These are phyloP conservation scores for Babyrousa celebensis DNA, from an alignment of 2,797 vertebrate species.

Conservation along the genomic window DNA sequence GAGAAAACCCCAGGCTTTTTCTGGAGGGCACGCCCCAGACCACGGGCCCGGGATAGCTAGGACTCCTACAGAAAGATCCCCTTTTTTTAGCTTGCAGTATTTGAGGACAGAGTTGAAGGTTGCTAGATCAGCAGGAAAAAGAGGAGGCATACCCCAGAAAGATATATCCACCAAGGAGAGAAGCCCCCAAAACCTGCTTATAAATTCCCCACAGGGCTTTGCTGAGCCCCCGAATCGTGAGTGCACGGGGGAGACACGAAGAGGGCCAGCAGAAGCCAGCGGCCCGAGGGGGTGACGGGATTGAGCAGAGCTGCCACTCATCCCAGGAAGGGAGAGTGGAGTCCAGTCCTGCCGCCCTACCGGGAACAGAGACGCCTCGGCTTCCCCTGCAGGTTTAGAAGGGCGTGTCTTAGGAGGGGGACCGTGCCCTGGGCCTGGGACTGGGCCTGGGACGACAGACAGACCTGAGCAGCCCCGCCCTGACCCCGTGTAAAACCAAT, in stretches of 20 bases:
- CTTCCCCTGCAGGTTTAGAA: background rate
- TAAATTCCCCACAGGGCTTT: background rate
- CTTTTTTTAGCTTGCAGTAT: background rate
- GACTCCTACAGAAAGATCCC: background rate
- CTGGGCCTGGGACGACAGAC: background rate
- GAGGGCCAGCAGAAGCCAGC: background rate
- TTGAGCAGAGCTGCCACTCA: background rate
- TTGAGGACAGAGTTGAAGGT: background rate
- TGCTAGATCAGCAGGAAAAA: background rate
- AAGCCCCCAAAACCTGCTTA: background rate
- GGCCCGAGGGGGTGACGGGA: background rate
- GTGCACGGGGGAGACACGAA: background rate
- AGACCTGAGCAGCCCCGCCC: background rate
- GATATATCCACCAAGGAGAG: background rate
- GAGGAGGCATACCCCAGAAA: background rate
- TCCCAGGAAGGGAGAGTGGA: background rate
- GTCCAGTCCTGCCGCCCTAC: background rate
- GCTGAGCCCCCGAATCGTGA: background rate
- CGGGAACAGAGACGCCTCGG: background rate
- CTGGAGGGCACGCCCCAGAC: too few relatives aligned
- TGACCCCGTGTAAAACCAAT: background rate
- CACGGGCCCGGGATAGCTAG: too few relatives aligned
- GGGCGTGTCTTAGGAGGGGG: background rate
- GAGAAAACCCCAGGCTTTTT: background rate
- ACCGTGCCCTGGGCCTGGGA: background rate